Percentiles rank a stretch among this genome's conserved stretches.
phyloP scores from a whole-genome alignment of 2,113 vertebrate genomes.

The Peromyscus polionotus region DNA sequence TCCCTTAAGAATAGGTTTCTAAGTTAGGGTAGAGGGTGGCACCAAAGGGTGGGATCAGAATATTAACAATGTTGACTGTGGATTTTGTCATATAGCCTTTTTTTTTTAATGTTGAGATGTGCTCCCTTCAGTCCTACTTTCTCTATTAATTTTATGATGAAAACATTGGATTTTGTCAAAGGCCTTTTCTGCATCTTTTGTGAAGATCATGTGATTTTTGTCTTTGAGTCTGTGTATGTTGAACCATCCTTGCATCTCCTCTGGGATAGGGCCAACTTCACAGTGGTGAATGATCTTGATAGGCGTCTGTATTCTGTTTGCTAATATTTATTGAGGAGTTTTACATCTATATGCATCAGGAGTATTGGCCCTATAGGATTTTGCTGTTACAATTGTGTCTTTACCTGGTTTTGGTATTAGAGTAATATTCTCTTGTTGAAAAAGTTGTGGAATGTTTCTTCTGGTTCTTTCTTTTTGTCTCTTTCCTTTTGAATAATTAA shows the following conservation, averaged over 20 bases:
- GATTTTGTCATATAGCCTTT: background rate
- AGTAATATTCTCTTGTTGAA: background rate
- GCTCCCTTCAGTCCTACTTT: background rate
- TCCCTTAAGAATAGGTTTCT: no score
- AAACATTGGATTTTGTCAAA: background rate
- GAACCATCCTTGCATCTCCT: background rate
- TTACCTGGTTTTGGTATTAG: background rate
- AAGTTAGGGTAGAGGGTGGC: no score
- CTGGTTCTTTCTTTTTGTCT: background rate
- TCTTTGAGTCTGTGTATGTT: background rate
- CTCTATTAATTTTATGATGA: background rate
- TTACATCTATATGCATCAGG: background rate
- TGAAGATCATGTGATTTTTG: background rate
- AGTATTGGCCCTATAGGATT: background rate
- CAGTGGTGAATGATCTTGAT: background rate
- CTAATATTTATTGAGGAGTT: background rate
- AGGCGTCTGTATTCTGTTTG: background rate
- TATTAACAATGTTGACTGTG: background rate
- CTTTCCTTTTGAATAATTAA: background rate
- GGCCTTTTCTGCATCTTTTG: background rate
- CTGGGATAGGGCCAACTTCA: background rate
- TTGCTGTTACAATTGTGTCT: background rate
- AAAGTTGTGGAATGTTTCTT: background rate
- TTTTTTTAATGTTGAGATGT: background rate
- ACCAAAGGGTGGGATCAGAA: no score